Base-by-base conservation (phyloP, 2,888 invertebrate species). In the Yponomeuta sedellus region DNA sequence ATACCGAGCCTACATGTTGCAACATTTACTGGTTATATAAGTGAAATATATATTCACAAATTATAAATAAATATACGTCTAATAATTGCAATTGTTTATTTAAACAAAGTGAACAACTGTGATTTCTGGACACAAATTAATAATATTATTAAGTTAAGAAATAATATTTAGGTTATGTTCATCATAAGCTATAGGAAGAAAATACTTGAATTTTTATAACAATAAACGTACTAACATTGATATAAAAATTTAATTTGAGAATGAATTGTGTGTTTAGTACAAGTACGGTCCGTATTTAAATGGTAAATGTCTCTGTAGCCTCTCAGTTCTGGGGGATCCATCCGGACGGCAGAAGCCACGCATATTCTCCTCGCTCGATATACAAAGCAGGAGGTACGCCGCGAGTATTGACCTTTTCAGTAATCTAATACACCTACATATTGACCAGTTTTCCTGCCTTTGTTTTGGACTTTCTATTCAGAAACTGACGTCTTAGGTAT, bases 281-380 rank as follows among this genome's bases (percentile, higher is more conserved):
- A 34, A 34, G 8, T 34, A 34, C 34, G 34, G 8, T 34, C 34
- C 34, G 73, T 71, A 66, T 61, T 44, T 57, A 68, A 69, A 69
- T 70, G 84, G 81, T 84, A 76, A 34, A 34, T 84, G 70, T 81
- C 75, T 76, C 71, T 71, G 66, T 80, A 91, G 91, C 77, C 78
- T 91, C 74, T 91, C 91, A 74, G 89, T 91, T 85, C 77, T 91
- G 81, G 91, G 91, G 67, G 90, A 89, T 71, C 76, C 88, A 65
- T 79, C 84, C 59, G 88, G 86, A 57, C 85, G 88, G 67, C 89
- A 85, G 84, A 90, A 91, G 84, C 90, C 91, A 71, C 88, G 88
- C 77, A 90, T 91, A 74, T 91, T 91, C 84, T 85, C 91, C 75
- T 91, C 91, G 70, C 79, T 91, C 85, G 91, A 91, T 78, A 89